Evolutionary conservation across 2,797 vertebrate species (phyloP), one percentile per base, ranked within the genome.

Genomic region (Rhinichthys osculus): DNA sequence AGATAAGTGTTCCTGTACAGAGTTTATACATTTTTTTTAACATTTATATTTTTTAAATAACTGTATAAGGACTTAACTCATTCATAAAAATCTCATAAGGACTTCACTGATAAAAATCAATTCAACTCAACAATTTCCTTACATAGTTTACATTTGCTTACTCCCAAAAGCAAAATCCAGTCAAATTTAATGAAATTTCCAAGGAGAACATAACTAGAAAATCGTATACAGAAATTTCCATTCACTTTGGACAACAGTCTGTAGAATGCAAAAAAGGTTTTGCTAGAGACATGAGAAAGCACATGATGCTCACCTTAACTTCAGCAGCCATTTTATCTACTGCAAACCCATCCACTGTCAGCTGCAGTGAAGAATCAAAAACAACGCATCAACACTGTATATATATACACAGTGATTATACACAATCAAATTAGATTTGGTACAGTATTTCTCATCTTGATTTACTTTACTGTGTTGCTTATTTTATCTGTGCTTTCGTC

Each of bases 301-400:
- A 62, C 19, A 66, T 17, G 13, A 52, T 19, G 66, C 95, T 97
- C 94, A 99, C 98, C 97, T 99, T 99, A 71, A 99, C 95, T 92
- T 99, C 98, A 89, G 96, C 94, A 21, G 98, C 98, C 97, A 99
- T 99, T 95, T 99, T 99, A 91, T 99, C 98, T 67, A 96, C 93
- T 73, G 98, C 98, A 93, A 99, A 99, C 71, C 98, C 98, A 84
- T 99, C 98, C 62, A 99, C 97, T 9, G 98, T 97, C 78, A 99
- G 96, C 98, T 99, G 93, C 47, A 92, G 87, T 35, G 85, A 54
- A 78, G 21, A 87, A 17, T 86, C 10, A 52, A 11, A 78, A 79
- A 38, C 40, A 50, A 7, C 9, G 9, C 33, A 71, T 71, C 16
- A 74, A 69, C 54, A 77, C 30, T 17, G n/a, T 7, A 11, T 21